These are phyloP conservation scores for Rhipidura dahli DNA, from an alignment of 2,113 vertebrate genomes.

Conservation along the genomic window DNA sequence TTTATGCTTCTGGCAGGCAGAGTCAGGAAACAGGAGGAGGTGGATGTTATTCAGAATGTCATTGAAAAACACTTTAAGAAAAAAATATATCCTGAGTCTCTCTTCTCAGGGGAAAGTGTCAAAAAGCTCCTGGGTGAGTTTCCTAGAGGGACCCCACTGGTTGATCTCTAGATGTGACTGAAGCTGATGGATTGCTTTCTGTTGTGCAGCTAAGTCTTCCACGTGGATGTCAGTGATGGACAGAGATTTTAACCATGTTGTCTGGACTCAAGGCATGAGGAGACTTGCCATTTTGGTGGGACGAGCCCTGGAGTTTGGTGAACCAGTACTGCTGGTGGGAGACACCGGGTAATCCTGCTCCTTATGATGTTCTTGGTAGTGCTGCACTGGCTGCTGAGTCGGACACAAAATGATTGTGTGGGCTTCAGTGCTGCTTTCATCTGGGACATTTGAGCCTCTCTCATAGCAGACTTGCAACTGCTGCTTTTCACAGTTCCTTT, in stretches of 20 bases:
- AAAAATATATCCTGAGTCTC: slow-evolving; percentile 77
- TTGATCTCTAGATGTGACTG: not conserved
- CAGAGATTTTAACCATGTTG: slow-evolving; percentile 85
- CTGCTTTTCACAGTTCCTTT: not conserved
- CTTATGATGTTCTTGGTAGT: not conserved
- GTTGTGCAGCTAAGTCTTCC: slow-evolving; percentile 71
- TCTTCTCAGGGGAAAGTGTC: slow-evolving; percentile 86
- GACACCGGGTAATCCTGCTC: slow-evolving; percentile 86
- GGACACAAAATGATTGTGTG: not conserved
- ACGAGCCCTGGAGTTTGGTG: slow-evolving; percentile 87
- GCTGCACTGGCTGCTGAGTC: not conserved
- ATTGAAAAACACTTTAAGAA: slow-evolving; percentile 95
- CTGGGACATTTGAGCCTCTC: not conserved
- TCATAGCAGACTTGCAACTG: not conserved
- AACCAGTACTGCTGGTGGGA: slow-evolving; percentile 92
- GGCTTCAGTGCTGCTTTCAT: not conserved
- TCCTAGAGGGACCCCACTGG: not conserved
- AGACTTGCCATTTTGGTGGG: slow-evolving; percentile 87
- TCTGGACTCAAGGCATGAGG: slow-evolving; percentile 90
- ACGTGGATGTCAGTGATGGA: slow-evolving; percentile 71
- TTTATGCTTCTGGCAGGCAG: slow-evolving; percentile 95
- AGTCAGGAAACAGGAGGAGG: slow-evolving; percentile 92
- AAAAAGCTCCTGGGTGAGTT: slow-evolving; percentile 87
- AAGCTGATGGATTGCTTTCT: slow-evolving; percentile 8
- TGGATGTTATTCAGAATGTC: slow-evolving; percentile 81